These are phyloP conservation scores for Zaprionus lachaisei DNA, from an alignment of 1,140 invertebrate genomes.

Conservation along the genomic window DNA sequence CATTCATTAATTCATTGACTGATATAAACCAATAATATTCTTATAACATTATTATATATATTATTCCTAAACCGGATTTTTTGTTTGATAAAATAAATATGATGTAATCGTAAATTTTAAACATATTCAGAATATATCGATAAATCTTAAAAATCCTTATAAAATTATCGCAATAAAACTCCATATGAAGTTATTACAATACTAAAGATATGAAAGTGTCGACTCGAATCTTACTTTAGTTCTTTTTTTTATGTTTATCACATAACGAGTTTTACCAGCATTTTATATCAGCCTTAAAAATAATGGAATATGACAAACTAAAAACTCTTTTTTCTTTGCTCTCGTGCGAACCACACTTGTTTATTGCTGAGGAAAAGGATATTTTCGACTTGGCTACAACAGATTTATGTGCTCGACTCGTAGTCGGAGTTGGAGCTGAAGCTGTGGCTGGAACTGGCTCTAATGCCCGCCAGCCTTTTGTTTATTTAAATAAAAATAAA, in stretches of 20 bases:
- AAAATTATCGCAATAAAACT: neutral
- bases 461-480: conserved; percentile 35
- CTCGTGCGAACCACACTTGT: conserved; percentile 1
- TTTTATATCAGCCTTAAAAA: neutral
- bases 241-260: conserved; percentile 2
- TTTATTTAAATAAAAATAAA: conserved; percentile 45
- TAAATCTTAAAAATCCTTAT: neutral
- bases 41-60: no score
- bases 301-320: neutral
- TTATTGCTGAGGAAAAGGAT: conserved; percentile 19
- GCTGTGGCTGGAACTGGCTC: neutral
- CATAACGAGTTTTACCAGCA: neutral
- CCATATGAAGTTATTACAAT: neutral
- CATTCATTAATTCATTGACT: no score
- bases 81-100: no score
- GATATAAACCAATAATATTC: no score
- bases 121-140: neutral
- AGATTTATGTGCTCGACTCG: conserved; percentile 26
- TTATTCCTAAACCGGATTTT: no score
- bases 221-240: neutral
- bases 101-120: neutral
- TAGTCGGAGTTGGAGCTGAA: neutral
- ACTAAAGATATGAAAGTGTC: neutral
- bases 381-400: conserved; percentile 10
- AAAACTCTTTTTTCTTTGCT: neutral